Evolutionary conservation across 2,113 vertebrate species (phyloP).

Genomic region (Elaphurus davidianus): DNA sequence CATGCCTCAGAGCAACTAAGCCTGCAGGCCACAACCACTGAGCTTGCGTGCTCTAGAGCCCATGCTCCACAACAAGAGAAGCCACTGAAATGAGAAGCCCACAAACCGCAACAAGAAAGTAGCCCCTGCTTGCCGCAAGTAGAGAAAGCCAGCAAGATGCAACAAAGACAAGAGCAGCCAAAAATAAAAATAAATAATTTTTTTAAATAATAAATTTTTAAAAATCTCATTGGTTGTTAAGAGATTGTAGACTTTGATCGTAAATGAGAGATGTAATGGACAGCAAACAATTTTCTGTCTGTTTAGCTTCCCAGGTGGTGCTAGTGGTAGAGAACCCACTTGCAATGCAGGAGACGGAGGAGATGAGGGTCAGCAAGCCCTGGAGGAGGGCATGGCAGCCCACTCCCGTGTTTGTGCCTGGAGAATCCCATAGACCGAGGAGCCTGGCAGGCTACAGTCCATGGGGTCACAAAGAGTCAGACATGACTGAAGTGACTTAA

Average conservation of each 20-base stretch:
- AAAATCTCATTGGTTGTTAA: background rate
- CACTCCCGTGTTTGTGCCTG: background rate
- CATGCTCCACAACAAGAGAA: background rate
- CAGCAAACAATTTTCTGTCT: background rate
- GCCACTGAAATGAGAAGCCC: background rate
- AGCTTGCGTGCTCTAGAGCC: background rate
- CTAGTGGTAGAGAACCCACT: background rate
- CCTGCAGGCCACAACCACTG: background rate
- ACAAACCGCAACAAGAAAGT: background rate
- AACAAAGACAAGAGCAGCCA: background rate
- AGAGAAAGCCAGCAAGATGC: background rate
- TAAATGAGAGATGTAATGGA: background rate
- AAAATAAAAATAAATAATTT: background rate
- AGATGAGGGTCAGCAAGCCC: background rate
- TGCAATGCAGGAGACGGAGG: background rate
- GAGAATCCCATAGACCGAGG: background rate
- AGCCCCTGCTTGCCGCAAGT: background rate
- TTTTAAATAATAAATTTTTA: background rate
- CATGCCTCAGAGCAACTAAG: background rate
- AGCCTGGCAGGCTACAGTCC: accelerated
- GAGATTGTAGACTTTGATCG: background rate
- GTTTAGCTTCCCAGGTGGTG: background rate
- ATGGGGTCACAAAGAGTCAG: background rate
- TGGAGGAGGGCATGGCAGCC: background rate
- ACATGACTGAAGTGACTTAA: background rate